Conservation (phyloP, 2,797 vertebrate genomes). For the Halcyon badia region DNA sequence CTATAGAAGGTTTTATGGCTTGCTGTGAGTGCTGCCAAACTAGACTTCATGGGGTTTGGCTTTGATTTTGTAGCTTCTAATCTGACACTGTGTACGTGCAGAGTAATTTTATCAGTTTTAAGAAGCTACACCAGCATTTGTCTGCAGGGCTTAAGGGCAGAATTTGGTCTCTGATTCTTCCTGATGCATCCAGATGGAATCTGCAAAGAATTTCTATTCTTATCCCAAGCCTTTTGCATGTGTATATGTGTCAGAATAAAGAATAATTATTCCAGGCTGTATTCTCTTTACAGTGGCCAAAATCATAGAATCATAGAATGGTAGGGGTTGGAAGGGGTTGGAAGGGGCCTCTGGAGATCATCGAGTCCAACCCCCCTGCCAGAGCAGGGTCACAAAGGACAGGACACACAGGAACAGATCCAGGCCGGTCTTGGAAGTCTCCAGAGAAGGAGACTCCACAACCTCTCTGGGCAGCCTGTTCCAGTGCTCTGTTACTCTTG, state of each 20-base stretch:
- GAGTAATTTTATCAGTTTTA: neutral
- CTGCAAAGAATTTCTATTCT: neutral
- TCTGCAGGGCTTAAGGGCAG: neutral
- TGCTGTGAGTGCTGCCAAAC: neutral
- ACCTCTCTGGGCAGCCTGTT: too few species aligned
- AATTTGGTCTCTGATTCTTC: neutral
- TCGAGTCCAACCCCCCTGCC: too few species aligned
- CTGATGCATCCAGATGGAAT: neutral
- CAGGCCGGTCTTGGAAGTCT: too few species aligned
- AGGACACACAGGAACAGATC: too few species aligned
- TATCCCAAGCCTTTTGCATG: neutral
- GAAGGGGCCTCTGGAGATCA: too few species aligned
- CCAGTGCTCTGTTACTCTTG: too few species aligned
- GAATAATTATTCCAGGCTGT: neutral
- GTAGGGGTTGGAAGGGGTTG: too few species aligned
- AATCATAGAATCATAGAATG: too few species aligned
- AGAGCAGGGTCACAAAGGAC: too few species aligned
- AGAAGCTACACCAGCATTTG: neutral
- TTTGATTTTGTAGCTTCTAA: conserved; percentile 40
- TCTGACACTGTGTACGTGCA: neutral
- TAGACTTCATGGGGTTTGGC: neutral
- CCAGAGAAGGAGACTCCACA: too few species aligned
- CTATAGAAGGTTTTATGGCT: neutral
- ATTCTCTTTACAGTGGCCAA: neutral
- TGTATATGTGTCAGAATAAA: neutral